These are phyloP conservation scores for Drosophila atroscutellata DNA, from an alignment of 2,888 invertebrate species.

Conservation along the genomic window DNA sequence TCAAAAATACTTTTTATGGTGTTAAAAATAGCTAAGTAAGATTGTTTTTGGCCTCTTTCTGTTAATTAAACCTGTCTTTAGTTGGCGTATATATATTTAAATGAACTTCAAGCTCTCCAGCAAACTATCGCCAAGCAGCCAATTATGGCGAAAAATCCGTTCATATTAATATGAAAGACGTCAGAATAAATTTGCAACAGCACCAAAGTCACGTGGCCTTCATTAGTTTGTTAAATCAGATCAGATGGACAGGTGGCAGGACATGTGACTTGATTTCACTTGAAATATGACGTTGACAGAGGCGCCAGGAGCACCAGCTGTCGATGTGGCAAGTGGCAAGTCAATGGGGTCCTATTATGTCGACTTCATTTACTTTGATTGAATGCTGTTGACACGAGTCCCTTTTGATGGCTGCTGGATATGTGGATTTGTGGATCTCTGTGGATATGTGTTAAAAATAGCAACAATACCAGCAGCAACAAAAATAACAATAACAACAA, in stretches of 20 bases:
- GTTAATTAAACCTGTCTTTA: background rate
- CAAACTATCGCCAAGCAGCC: background rate
- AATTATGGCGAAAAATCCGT: background rate
- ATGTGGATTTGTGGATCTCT: slow-evolving; percentile 6
- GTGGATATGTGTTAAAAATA: slow-evolving; percentile 52
- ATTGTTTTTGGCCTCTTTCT: background rate
- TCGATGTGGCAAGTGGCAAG: slow-evolving; percentile 17
- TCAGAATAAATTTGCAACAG: slow-evolving; percentile 17
- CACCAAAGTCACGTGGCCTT: slow-evolving; percentile 31
- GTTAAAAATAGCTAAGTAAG: background rate
- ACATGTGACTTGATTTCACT: slow-evolving; percentile 57
- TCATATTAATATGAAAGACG: background rate
- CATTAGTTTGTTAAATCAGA: background rate
- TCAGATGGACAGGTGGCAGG: slow-evolving; percentile 60
- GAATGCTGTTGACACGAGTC: slow-evolving; percentile 62
- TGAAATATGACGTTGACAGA: slow-evolving; percentile 14
- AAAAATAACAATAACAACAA: slow-evolving; percentile 1
- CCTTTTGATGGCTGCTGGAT: slow-evolving; percentile 13
- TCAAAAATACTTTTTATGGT: background rate
- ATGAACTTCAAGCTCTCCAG: background rate
- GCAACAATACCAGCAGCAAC: slow-evolving; percentile 8
- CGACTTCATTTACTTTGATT: slow-evolving; percentile 56
- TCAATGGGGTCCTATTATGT: slow-evolving; percentile 27
- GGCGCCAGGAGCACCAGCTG: slow-evolving; percentile 19
- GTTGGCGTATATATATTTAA: background rate